A percentile compares a stretch with the other conserved stretches of the same genome.
phyloP scores from a whole-genome alignment of 2,797 vertebrate genomes.

The Lepidocolaptes lacrymiger region DNA sequence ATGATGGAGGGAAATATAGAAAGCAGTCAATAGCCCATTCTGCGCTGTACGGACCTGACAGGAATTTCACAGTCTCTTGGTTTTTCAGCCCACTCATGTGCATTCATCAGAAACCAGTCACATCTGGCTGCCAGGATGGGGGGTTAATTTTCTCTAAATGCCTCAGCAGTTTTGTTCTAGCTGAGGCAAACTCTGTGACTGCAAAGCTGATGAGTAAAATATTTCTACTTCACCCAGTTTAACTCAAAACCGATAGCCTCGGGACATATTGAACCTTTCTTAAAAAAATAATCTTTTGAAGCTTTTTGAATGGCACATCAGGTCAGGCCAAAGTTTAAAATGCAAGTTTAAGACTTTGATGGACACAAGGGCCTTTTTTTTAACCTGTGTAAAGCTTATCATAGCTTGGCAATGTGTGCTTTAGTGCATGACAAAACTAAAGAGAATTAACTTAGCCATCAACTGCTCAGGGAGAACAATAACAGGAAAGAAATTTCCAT shows the following conservation, averaged over 20 bases:
- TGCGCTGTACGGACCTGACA: conserved; percentile 98
- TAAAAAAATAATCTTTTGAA: conserved; percentile 94
- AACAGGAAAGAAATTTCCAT: conserved; percentile 92
- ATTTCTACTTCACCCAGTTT: conserved; percentile 99
- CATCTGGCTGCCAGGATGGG: conserved; percentile 99
- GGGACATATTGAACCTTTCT: conserved; percentile 95
- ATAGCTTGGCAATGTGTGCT: conserved; percentile 95
- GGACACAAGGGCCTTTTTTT: conserved; percentile 85
- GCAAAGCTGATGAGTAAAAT: conserved; percentile 99
- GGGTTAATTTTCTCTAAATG: conserved; percentile 99
- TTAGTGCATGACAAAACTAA: conserved; percentile 96
- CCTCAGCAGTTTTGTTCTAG: conserved; percentile 99
- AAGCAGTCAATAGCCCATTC: conserved; percentile 99
- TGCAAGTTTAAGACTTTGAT: conserved; percentile 92
- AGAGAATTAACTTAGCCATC: conserved; percentile 99
- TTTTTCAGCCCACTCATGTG: conserved; percentile 99
- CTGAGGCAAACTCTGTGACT: conserved; percentile 99
- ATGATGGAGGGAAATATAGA: conserved; percentile 99
- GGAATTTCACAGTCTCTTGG: conserved; percentile 99
- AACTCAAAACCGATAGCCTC: conserved; percentile 99
- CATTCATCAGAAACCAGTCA: conserved; percentile 99
- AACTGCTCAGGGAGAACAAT: conserved; percentile 95
- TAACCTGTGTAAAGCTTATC: conserved; percentile 89
- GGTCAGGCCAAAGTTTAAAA: conserved; percentile 97
- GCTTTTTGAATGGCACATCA: conserved; percentile 94